These are phyloP conservation scores for Genyomyrus donnyi DNA, from an alignment of 2,113 vertebrate species.

Conservation along the genomic window DNA sequence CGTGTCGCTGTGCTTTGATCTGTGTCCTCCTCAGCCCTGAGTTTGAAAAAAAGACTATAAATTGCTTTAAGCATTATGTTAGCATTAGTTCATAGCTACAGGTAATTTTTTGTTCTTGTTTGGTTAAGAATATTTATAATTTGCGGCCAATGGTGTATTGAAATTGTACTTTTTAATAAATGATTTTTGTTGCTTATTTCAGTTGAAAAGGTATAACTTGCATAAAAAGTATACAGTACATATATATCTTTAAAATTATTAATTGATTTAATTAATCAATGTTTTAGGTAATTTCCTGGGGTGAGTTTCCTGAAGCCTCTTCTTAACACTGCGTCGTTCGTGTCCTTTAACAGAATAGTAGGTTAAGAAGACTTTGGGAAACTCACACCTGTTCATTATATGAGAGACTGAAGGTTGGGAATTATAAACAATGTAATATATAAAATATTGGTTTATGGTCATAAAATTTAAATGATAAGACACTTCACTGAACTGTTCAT, in stretches of 20 bases:
- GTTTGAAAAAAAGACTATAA: not conserved
- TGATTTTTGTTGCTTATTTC: not conserved
- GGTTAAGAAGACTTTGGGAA: too few species aligned
- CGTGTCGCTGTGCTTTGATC: not conserved
- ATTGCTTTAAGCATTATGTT: not conserved
- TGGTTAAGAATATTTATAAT: not conserved
- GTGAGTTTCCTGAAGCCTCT: too few species aligned
- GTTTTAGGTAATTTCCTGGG: not conserved
- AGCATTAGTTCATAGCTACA: not conserved
- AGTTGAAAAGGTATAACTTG: not conserved
- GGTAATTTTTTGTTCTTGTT: not conserved
- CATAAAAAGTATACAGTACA: not conserved
- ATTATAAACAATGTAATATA: not conserved
- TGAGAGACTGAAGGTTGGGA: not conserved
- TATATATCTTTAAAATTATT: not conserved
- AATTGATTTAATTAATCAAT: not conserved
- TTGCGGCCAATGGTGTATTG: not conserved
- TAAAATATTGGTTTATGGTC: not conserved
- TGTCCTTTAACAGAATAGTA: too few species aligned
- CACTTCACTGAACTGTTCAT: not conserved
- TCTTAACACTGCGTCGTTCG: too few species aligned
- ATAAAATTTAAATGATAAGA: not conserved
- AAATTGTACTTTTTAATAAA: not conserved
- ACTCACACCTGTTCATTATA: not conserved
- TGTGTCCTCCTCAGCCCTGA: not conserved